Conservation (phyloP, 64 coral and sea anemone species). For the Montipora cactus region DNA sequence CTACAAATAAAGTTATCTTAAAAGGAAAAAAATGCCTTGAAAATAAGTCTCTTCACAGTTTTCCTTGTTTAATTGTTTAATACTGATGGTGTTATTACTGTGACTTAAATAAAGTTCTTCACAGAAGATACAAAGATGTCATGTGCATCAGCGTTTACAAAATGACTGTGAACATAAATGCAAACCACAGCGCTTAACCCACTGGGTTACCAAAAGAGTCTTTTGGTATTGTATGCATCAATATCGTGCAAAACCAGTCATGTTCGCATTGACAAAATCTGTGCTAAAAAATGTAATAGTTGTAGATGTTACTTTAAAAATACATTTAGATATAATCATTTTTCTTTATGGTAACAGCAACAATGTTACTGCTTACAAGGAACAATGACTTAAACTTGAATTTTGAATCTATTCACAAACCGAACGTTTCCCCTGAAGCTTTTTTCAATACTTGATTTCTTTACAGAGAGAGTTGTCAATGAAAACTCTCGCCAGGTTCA, state of each 20-base stretch:
- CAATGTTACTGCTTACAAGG: not conserved
- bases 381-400: not conserved
- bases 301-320: slow-evolving; percentile 15
- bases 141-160: slow-evolving; percentile 36
- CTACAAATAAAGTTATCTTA: not conserved
- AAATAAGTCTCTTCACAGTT: slow-evolving; percentile 14
- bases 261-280: not conserved
- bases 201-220: not conserved
- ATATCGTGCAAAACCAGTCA: slow-evolving; percentile 23
- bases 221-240: not conserved
- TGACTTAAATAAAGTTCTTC: slow-evolving; percentile 58
- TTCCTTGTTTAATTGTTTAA: not conserved
- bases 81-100: not conserved
- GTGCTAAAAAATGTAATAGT: slow-evolving; percentile 8
- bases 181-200: not conserved
- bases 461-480: not conserved
- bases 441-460: not conserved
- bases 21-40: not conserved
- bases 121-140: slow-evolving; percentile 58
- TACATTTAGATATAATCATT: slow-evolving; percentile 8
- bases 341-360: not conserved
- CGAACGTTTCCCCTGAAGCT: not conserved
- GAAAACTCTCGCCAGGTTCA: not conserved
- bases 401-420: not conserved
- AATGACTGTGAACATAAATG: slow-evolving; percentile 24